Evolutionary conservation across 2,797 vertebrate species (phyloP).

Genomic region (Hirundo rustica): DNA sequence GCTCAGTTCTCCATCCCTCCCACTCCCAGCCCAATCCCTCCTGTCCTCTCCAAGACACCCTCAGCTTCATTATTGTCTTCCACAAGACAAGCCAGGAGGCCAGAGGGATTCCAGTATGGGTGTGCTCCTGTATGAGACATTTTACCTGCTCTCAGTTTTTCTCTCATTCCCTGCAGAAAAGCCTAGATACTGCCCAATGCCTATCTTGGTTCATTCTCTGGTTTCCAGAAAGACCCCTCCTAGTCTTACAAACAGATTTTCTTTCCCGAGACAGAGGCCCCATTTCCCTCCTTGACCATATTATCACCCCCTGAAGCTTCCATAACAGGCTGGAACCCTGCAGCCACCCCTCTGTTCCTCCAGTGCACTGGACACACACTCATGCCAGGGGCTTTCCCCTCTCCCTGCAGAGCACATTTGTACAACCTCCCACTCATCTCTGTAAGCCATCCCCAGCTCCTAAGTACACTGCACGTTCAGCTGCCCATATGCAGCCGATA

Average conservation of each 20-base stretch:
- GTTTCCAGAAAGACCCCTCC: background rate
- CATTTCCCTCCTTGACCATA: background rate
- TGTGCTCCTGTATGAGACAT: background rate
- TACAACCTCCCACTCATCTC: background rate
- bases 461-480: background rate
- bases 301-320: background rate
- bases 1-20: background rate
- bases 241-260: background rate
- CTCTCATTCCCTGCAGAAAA: background rate
- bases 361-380: background rate
- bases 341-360: background rate
- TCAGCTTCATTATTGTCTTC: background rate
- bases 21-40: background rate
- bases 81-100: background rate
- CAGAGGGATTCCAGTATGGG: background rate
- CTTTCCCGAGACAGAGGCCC: background rate
- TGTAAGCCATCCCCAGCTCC: background rate
- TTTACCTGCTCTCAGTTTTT: background rate
- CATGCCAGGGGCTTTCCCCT: background rate
- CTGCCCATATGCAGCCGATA: constrained; percentile 11
- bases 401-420: background rate
- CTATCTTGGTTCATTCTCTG: background rate
- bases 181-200: background rate
- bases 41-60: background rate
- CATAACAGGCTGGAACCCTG: background rate